These are phyloP conservation scores for Drosophila paulistorum DNA, from an alignment of 1,140 invertebrate genomes.

Conservation along the genomic window DNA sequence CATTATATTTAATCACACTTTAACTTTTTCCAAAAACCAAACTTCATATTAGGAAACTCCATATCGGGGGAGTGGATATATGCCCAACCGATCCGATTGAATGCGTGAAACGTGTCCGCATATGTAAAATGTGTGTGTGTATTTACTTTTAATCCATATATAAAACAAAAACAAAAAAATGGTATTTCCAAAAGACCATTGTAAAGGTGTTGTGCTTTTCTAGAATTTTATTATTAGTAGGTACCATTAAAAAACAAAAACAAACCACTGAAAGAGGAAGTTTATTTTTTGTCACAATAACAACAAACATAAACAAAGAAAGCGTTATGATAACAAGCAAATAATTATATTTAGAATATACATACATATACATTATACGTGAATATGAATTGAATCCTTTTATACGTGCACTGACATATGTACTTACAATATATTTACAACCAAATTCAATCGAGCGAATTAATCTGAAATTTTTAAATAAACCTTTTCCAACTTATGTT, in stretches of 20 bases:
- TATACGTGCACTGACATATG: constrained; percentile 76
- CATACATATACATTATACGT: constrained; percentile 52
- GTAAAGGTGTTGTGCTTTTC: constrained; percentile 83
- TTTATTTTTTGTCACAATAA: constrained; percentile 80
- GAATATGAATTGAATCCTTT: constrained; percentile 79
- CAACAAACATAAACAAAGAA: constrained; percentile 19
- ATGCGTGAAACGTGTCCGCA: constrained; percentile 26
- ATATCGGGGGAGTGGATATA: too few species aligned
- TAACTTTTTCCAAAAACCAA: neutral
- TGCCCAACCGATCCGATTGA: neutral
- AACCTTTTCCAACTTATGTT: constrained; percentile 25
- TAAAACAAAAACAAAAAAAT: constrained; percentile 45
- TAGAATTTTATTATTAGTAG: constrained; percentile 83
- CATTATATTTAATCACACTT: neutral
- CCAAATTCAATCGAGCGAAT: constrained; percentile 69
- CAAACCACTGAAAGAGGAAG: constrained; percentile 30
- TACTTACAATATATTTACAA: constrained; percentile 60
- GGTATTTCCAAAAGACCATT: constrained; percentile 83
- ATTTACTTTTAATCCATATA: constrained; percentile 73
- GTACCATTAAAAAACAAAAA: constrained; percentile 38
- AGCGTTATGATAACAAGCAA: constrained; percentile 61
- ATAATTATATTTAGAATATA: constrained; percentile 48
- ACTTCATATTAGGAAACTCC: neutral
- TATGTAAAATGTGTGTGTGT: constrained; percentile 75
- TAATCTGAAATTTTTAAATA: constrained; percentile 46